Conservation (phyloP, 2,888 invertebrate genomes). For the Anodontia alba region DNA sequence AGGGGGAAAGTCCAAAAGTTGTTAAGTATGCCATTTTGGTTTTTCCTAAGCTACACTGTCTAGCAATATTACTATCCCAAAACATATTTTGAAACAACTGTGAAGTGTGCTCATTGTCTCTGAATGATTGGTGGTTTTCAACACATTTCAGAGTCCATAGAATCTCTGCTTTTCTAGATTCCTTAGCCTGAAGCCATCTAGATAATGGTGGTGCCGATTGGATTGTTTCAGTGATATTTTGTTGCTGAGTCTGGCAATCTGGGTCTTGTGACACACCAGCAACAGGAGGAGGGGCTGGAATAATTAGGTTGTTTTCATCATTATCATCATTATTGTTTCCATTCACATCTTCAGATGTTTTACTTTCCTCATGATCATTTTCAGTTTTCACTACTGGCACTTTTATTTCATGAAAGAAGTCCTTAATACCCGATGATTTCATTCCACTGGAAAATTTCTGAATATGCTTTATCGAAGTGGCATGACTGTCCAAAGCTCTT, state of each 20-base stretch:
- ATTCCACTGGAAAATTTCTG: neutral
- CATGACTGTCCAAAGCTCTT: conserved; percentile 15
- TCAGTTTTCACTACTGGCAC: neutral
- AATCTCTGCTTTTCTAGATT: conserved; percentile 54
- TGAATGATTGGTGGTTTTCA: conserved; percentile 41
- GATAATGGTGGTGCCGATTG: neutral
- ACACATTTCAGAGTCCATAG: conserved; percentile 51
- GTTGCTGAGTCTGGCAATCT: neutral
- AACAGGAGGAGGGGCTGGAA: neutral
- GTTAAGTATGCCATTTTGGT: conserved; percentile 43
- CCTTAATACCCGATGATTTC: neutral
- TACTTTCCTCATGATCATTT: neutral
- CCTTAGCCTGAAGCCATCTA: conserved; percentile 25
- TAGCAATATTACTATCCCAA: conserved; percentile 54
- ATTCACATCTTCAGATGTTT: neutral
- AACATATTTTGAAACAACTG: conserved; percentile 55
- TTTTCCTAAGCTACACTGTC: conserved; percentile 31
- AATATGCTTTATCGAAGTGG: conserved; percentile 3
- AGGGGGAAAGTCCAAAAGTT: conserved; percentile 54
- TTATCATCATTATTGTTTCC: neutral
- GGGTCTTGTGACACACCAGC: conserved; percentile 2
- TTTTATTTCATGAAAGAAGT: neutral
- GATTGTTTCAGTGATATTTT: neutral
- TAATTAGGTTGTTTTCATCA: neutral
- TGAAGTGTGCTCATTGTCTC: conserved; percentile 33